A percentile compares a stretch with the other conserved stretches of the same genome.
Conservation (phyloP, 2,113 vertebrate genomes). For the Cyprinus carpio region DNA sequence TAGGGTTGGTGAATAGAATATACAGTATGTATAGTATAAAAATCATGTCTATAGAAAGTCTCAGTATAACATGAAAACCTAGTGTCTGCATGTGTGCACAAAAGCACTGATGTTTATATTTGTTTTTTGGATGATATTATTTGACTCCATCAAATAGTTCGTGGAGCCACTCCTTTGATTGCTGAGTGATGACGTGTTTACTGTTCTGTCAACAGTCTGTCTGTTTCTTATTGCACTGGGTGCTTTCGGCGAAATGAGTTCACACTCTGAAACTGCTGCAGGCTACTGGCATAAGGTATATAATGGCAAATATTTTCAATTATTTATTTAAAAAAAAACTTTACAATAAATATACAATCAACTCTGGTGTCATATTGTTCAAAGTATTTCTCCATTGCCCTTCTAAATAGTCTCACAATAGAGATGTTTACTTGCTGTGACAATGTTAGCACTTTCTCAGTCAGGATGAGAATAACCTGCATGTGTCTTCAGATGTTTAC, state of each 20-base stretch:
- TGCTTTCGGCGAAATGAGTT: not conserved
- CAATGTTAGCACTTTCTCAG: not conserved
- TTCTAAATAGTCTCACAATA: not conserved
- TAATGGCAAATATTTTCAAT: not conserved
- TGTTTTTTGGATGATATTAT: not conserved
- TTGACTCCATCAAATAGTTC: not conserved
- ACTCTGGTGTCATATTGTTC: too few species aligned
- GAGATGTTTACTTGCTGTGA: not conserved
- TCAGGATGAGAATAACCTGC: not conserved
- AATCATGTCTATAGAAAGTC: too few species aligned
- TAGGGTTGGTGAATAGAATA: too few species aligned
- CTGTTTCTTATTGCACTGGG: not conserved
- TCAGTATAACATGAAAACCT: too few species aligned
- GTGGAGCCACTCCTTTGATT: constrained; percentile 29
- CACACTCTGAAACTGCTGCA: not conserved
- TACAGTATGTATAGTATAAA: too few species aligned
- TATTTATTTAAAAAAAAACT: not conserved
- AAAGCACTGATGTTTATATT: not conserved
- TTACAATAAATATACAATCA: too few species aligned
- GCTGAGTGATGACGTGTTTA: not conserved
- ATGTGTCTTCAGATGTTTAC: constrained; percentile 1
- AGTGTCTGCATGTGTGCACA: too few species aligned
- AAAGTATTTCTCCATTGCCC: too few species aligned
- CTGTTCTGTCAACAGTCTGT: not conserved
- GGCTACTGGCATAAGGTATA: not conserved